phyloP scores from a whole-genome alignment of 2,113 vertebrate genomes.

The Eira barbara region DNA sequence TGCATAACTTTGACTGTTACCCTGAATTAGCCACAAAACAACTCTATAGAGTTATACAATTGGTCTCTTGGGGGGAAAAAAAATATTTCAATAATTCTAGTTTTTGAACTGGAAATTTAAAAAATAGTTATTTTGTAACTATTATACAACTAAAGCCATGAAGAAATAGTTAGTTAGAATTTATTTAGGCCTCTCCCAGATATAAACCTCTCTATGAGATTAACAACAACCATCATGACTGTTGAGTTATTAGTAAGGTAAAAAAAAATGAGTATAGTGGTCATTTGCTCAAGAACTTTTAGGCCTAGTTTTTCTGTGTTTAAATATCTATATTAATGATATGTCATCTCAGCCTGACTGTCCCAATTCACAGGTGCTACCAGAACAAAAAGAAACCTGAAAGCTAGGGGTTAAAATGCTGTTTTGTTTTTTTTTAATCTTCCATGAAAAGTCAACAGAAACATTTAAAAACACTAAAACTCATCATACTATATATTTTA shows the following conservation, averaged over 20 bases:
- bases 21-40: background rate
- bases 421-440: constrained; percentile 21
- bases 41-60: background rate
- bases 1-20: background rate
- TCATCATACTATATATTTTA: background rate
- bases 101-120: background rate
- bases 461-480: background rate
- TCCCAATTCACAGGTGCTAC: background rate
- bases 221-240: background rate
- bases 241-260: background rate
- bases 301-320: background rate
- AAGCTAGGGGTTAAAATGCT: background rate
- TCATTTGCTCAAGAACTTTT: background rate
- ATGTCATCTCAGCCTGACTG: background rate
- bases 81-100: background rate
- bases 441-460: background rate
- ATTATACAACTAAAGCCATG: background rate
- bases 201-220: background rate
- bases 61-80: background rate
- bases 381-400: background rate
- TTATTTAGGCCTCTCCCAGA: background rate
- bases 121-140: background rate
- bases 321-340: background rate
- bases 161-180: background rate
- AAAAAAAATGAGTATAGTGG: background rate